Evolutionary conservation across 2,797 vertebrate genomes (phyloP).

Genomic region (Gobio occitaniae): DNA sequence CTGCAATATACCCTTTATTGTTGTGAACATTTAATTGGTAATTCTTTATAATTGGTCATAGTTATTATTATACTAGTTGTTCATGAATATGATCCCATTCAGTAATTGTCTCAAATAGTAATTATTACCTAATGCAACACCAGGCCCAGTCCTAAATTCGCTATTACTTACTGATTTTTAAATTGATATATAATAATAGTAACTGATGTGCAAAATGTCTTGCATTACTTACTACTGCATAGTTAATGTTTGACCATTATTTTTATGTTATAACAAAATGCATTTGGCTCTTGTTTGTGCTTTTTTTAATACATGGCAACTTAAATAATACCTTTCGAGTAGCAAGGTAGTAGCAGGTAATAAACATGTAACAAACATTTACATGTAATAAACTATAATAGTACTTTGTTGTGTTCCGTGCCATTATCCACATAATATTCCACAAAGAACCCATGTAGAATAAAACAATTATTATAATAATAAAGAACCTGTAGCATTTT

Average conservation of each 20-base stretch:
- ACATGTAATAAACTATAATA: background rate
- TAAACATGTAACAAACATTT: background rate
- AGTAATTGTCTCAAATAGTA: background rate
- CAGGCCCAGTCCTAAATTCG: background rate
- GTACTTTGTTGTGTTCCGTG: background rate
- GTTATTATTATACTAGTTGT: background rate
- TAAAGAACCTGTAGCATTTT: background rate
- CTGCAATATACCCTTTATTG: background rate
- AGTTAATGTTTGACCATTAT: background rate
- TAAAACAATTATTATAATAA: background rate
- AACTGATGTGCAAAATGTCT: background rate
- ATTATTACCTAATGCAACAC: background rate
- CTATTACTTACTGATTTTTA: background rate
- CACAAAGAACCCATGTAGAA: background rate
- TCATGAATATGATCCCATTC: background rate
- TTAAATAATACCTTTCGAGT: background rate
- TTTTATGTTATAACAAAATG: background rate
- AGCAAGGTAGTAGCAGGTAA: background rate
- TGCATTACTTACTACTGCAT: background rate
- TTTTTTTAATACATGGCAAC: background rate
- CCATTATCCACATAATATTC: background rate
- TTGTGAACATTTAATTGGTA: too few species aligned
- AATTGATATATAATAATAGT: background rate
- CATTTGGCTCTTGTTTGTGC: background rate
- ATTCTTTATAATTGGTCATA: background rate